Base-by-base conservation (phyloP, 1,140 invertebrate genomes). In the Cryptotermes secundus region DNA sequence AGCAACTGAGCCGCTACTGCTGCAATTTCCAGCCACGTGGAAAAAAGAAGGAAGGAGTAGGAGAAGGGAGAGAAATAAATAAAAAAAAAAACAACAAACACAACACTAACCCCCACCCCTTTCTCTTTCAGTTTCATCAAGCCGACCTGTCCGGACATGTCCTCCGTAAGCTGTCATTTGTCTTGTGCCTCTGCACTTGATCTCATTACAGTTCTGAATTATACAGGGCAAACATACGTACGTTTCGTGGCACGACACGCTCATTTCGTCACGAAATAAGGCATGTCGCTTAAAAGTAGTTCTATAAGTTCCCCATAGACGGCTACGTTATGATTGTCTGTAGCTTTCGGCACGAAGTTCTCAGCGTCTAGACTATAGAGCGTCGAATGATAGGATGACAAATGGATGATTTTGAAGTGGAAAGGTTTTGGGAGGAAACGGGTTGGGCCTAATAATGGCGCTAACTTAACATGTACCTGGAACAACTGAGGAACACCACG, bases 11-110 rank as follows among this genome's bases (percentile, higher is more conserved):
- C 14, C 31, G 26, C 2, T n/a, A 31, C 59, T n/a, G 59, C 26
- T 72, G 59, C 59, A 72, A 72, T 72, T 72, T 72, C n/a, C 59
- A 72, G 59, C 59, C 59, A 72, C 59, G 59, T 72, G 59, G 59
- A 72, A 72, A 72, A 72, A 26, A 72, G n/a, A n/a, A 72, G 7
- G 59, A 72, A 72, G n/a, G 9, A 72, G 59, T 14, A 72, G 59
- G 26, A 72, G 59, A 31, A n/a, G 59, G 26, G 59, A 31, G n/a
- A 72, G 59, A 31, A 31, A 72, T n/a, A 72, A 72, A 31, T 72
- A n/a, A 72, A 72, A 72, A 59, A 4, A 38, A 59, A 59, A 7
- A 72, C 53, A 31, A 72, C 59, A 72, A 72, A 72, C 59, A 72
- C 59, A 72, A 72, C 3, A 31, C 4, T 12, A n/a, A n/a, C 59